Conservation (phyloP, 1,140 invertebrate species). For the Platyura marginata region DNA sequence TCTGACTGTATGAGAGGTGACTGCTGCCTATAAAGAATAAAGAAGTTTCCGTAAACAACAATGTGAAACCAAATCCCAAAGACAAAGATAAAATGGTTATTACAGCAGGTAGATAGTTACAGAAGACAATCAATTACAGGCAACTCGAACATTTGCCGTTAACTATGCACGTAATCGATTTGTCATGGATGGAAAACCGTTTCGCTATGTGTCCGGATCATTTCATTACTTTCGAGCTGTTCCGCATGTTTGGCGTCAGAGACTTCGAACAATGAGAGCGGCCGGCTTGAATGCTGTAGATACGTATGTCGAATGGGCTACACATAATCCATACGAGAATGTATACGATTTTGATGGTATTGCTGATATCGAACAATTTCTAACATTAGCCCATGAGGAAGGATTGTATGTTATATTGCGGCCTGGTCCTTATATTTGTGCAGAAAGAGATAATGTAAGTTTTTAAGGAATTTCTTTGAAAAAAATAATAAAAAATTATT, state of each 20-base stretch:
- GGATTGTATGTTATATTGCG: slow-evolving; percentile 54
- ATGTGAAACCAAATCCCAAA: no score
- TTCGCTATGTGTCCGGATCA: slow-evolving; percentile 67
- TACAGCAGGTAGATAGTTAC: no score
- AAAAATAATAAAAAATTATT: background rate
- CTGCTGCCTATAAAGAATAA: no score
- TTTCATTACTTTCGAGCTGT: slow-evolving; percentile 80
- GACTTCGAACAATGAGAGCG: slow-evolving; percentile 56
- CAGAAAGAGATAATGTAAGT: slow-evolving; percentile 32
- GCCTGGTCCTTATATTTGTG: slow-evolving; percentile 70
- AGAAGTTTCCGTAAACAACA: no score
- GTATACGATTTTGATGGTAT: slow-evolving; percentile 53
- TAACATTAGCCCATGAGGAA: slow-evolving; percentile 46
- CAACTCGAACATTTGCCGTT: slow-evolving; percentile 27
- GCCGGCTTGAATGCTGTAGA: slow-evolving; percentile 77
- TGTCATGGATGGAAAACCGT: slow-evolving; percentile 57
- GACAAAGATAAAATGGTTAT: no score
- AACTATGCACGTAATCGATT: slow-evolving; percentile 56
- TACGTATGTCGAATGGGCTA: slow-evolving; percentile 85
- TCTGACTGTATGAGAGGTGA: no score
- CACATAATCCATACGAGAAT: slow-evolving; percentile 58
- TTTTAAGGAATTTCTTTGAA: background rate
- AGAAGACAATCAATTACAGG: no score
- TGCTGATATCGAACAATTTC: slow-evolving; percentile 30
- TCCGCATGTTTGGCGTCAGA: slow-evolving; percentile 58